These are phyloP conservation scores for Mixornis gularis DNA, from an alignment of 2,113 vertebrate genomes.

Conservation along the genomic window DNA sequence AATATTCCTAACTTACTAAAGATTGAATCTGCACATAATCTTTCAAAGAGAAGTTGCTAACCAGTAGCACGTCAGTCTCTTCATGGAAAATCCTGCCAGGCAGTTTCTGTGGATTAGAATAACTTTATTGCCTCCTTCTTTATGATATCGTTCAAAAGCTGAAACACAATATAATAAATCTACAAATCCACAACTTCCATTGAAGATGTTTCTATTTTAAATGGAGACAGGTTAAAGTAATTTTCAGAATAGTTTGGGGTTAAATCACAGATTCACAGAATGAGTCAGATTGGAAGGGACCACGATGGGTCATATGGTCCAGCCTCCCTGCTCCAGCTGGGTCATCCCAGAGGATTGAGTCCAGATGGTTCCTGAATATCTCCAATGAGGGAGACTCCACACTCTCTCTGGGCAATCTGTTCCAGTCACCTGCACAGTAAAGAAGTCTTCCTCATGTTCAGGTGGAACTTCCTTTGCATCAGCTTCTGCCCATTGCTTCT, in stretches of 20 bases:
- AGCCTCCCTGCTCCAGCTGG: no score
- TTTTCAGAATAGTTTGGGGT: neutral
- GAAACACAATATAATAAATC: neutral
- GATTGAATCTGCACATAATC: neutral
- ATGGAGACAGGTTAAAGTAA: neutral
- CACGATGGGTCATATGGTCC: no score
- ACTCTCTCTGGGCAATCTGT: no score
- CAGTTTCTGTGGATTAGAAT: neutral
- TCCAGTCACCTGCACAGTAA: no score
- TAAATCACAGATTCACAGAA: neutral
- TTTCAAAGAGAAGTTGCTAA: neutral
- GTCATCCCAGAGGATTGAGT: no score
- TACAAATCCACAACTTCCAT: neutral
- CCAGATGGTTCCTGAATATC: no score
- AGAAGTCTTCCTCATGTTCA: no score
- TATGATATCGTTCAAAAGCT: neutral
- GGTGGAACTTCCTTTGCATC: no score
- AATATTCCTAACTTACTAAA: neutral
- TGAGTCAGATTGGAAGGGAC: no score
- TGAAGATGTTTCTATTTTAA: neutral
- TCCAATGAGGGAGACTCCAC: no score
- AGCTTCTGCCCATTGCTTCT: no score
- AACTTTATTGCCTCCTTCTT: neutral
- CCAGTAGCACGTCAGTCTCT: neutral
- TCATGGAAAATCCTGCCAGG: neutral